Conservation (phyloP, 2,797 vertebrate genomes). For the Setipinna tenuifilis region DNA sequence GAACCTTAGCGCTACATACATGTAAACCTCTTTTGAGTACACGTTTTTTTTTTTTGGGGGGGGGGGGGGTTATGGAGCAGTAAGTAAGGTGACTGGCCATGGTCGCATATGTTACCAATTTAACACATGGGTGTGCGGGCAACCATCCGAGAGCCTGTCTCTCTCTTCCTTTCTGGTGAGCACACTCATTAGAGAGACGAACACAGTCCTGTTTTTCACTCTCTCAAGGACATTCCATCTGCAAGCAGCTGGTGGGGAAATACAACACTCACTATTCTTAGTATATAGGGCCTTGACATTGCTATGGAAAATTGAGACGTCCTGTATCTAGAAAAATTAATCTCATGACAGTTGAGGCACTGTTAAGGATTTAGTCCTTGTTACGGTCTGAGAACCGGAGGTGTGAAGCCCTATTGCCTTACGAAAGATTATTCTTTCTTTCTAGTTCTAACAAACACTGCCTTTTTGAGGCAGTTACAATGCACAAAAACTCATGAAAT, state of each 20-base stretch:
- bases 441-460: too few relatives aligned
- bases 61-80: not conserved
- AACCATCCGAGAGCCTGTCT: not conserved
- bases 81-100: conserved; percentile 28
- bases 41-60: conserved; percentile 4
- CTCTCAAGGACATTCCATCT: conserved; percentile 12
- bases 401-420: too few relatives aligned
- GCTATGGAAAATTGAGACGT: not conserved
- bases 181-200: conserved; percentile 7
- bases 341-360: not conserved
- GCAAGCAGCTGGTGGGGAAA: not conserved
- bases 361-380: not conserved
- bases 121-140: conserved; percentile 7
- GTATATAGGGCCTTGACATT: not conserved
- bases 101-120: conserved; percentile 48
- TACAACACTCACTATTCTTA: not conserved
- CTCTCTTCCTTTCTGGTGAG: not conserved
- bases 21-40: not conserved
- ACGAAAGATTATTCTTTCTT: too few relatives aligned
- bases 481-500: too few relatives aligned
- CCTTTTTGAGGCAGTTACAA: too few relatives aligned
- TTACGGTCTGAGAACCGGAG: not conserved
- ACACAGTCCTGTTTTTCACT: not conserved
- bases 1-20: not conserved
- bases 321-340: not conserved